Evolutionary conservation across 2,113 vertebrate genomes (phyloP).

Genomic region (Ictalurus punctatus): DNA sequence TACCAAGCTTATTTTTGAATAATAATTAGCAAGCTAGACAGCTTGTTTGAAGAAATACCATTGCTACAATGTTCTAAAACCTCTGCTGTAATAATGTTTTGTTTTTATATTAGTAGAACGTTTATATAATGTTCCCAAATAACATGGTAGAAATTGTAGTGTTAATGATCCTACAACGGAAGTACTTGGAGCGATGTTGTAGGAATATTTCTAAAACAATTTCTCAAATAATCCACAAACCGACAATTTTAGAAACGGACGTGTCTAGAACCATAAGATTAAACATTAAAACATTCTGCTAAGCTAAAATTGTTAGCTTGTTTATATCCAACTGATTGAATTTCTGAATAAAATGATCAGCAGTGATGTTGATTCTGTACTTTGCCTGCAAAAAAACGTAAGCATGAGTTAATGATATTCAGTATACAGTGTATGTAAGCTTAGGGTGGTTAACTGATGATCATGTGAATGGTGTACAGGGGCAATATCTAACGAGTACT

Average conservation of each 20-base stretch:
- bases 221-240: not conserved
- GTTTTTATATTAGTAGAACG: not conserved
- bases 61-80: not conserved
- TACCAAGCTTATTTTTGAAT: not conserved
- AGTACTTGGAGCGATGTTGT: not conserved
- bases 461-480: not conserved
- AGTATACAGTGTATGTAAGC: not conserved
- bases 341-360: not conserved
- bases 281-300: not conserved
- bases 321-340: not conserved
- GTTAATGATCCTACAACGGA: not conserved
- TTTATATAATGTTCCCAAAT: not conserved
- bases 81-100: not conserved
- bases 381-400: not conserved
- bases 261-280: not conserved
- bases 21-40: too few species aligned
- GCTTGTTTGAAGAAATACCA: too few species aligned
- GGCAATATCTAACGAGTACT: not conserved
- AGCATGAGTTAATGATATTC: not conserved
- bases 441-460: not conserved
- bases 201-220: not conserved
- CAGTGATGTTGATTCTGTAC: not conserved
- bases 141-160: not conserved
- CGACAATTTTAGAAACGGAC: not conserved
- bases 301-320: not conserved